Conservation (phyloP, 1,140 invertebrate species). For the Bombus consobrinus region DNA sequence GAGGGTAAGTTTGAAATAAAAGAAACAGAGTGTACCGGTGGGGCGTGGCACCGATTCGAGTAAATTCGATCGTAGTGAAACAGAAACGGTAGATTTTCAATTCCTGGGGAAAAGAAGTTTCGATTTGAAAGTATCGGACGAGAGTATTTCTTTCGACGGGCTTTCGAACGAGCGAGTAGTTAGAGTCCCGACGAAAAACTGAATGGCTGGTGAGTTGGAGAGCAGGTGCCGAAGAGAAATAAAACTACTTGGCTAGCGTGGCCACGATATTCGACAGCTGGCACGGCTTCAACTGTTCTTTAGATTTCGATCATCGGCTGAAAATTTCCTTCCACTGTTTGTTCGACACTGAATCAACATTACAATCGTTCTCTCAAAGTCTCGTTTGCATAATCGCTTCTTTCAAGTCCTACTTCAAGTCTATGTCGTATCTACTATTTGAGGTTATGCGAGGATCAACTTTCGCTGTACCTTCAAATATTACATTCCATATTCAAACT, state of each 20-base stretch:
- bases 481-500: too few species aligned
- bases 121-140: not conserved
- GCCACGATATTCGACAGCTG: constrained; percentile 11
- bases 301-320: not conserved
- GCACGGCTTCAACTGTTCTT: constrained; percentile 6
- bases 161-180: constrained; percentile 2
- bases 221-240: constrained; percentile 16
- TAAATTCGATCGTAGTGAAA: not conserved
- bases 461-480: too few species aligned
- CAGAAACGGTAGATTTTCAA: constrained; percentile 6
- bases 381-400: not conserved
- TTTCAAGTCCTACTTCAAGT: not conserved
- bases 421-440: not conserved
- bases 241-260: constrained; percentile 5
- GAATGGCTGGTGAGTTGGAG: constrained; percentile 10
- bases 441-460: too few species aligned
- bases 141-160: constrained; percentile 6
- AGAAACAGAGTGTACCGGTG: too few species aligned
- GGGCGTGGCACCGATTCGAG: not conserved
- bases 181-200: constrained; percentile 20
- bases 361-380: too few species aligned
- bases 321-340: not conserved
- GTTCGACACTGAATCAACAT: not conserved
- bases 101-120: not conserved
- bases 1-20: not conserved